These are phyloP conservation scores for Bos indicus DNA, from an alignment of 2,113 vertebrate genomes.

Conservation along the genomic window DNA sequence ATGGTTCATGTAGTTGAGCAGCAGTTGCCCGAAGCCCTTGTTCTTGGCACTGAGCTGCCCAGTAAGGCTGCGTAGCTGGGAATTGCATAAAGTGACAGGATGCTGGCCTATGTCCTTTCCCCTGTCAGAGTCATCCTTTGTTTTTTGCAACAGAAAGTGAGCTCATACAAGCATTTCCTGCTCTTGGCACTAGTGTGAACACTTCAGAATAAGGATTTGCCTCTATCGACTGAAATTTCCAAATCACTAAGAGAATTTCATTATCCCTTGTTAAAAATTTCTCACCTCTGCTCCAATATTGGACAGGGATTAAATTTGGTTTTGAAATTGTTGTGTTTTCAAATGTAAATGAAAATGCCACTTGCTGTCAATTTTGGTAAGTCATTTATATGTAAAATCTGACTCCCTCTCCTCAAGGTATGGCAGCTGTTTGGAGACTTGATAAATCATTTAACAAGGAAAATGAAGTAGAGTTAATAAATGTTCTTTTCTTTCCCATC, in stretches of 20 bases:
- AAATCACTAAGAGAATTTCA: not conserved
- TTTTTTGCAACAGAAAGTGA: not conserved
- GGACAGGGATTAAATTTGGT: slow-evolving; percentile 23
- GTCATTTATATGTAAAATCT: slow-evolving; percentile 12
- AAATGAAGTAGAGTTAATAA: not conserved
- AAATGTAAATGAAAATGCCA: slow-evolving; percentile 61
- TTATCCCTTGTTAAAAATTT: not conserved
- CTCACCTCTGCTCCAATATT: not conserved
- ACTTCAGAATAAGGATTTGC: not conserved
- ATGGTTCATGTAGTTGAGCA: fast-evolving
- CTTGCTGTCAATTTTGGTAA: slow-evolving; percentile 64
- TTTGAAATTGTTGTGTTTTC: slow-evolving; percentile 52
- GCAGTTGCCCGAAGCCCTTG: not conserved
- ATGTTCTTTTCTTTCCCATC: not conserved
- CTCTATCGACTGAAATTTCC: not conserved
- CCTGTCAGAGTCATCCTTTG: not conserved
- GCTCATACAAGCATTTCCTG: not conserved
- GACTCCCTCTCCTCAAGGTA: not conserved
- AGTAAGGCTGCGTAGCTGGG: not conserved
- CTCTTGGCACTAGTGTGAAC: not conserved
- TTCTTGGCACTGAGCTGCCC: not conserved
- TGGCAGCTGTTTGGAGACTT: not conserved
- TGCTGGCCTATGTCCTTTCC: not conserved
- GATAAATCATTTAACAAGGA: slow-evolving; percentile 37
- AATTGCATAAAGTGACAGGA: not conserved